Evolutionary conservation across 2,797 vertebrate genomes (phyloP).

Genomic region (Meriones psammophilus): DNA sequence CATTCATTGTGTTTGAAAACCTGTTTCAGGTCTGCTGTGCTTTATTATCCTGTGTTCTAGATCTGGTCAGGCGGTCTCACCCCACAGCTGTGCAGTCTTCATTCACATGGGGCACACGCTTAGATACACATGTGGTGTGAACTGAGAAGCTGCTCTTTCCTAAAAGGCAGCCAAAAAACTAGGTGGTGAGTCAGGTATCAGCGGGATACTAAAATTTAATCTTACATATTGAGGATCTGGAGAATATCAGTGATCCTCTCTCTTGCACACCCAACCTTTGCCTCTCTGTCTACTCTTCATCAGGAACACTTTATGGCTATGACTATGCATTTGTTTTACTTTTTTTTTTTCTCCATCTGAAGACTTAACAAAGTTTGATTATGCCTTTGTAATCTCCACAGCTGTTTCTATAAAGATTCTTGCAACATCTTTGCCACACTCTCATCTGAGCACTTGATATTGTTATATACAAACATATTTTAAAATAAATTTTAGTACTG

Average conservation of each 20-base stretch:
- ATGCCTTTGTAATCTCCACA: conserved; percentile 23
- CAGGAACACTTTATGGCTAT: neutral
- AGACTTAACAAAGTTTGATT: conserved; percentile 17
- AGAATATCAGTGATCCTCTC: neutral
- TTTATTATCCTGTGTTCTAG: neutral
- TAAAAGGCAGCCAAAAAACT: conserved; percentile 2
- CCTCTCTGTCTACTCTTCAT: neutral
- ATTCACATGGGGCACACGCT: neutral
- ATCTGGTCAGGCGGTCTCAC: neutral
- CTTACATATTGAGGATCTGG: neutral
- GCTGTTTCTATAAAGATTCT: conserved; percentile 52
- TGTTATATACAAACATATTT: conserved; percentile 67
- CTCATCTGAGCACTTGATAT: conserved; percentile 53
- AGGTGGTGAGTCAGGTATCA: neutral
- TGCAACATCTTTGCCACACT: conserved; percentile 39
- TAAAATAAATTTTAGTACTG: conserved; percentile 23
- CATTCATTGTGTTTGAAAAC: neutral
- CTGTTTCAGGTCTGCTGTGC: neutral
- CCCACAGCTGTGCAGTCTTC: neutral
- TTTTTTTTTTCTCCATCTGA: neutral
- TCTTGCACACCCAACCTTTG: neutral
- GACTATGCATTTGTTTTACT: neutral
- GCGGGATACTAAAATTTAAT: neutral
- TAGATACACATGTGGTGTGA: neutral
- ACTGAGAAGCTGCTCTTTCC: neutral